Evolutionary conservation across 2,888 invertebrate genomes (phyloP).

Genomic region (Drosophila fulvimacula): DNA sequence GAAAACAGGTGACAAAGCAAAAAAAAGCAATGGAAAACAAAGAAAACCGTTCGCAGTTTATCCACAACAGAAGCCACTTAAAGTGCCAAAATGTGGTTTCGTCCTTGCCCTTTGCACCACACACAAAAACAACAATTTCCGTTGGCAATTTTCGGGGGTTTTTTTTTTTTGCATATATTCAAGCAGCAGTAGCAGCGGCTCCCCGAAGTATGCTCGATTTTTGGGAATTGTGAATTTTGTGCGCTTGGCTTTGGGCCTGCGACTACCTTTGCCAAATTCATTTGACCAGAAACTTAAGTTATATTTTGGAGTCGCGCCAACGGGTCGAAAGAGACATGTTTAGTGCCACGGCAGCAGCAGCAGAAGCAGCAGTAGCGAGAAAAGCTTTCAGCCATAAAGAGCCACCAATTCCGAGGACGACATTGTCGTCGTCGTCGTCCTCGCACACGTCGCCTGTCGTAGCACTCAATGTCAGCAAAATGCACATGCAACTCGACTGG

Average conservation of each 20-base stretch:
- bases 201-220: slow-evolving; percentile 54
- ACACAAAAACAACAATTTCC: slow-evolving; percentile 63
- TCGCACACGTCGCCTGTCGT: slow-evolving; percentile 74
- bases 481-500: slow-evolving; percentile 63
- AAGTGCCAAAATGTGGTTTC: slow-evolving; percentile 74
- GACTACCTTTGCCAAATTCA: slow-evolving; percentile 84
- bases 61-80: slow-evolving; percentile 56
- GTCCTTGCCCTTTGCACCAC: slow-evolving; percentile 10
- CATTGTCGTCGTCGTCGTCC: slow-evolving; percentile 22
- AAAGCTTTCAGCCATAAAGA: slow-evolving; percentile 83
- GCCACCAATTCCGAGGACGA: slow-evolving; percentile 55
- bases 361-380: slow-evolving; percentile 54
- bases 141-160: slow-evolving; percentile 26
- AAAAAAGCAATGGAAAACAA: slow-evolving; percentile 26
- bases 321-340: slow-evolving; percentile 71
- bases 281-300: slow-evolving; percentile 85
- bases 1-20: slow-evolving; percentile 79
- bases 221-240: slow-evolving; percentile 32
- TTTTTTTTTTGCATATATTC: slow-evolving; percentile 69
- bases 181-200: slow-evolving; percentile 21
- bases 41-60: slow-evolving; percentile 17
- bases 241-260: slow-evolving; percentile 43
- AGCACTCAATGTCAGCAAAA: slow-evolving; percentile 76
- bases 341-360: slow-evolving; percentile 74
- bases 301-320: slow-evolving; percentile 81